Evolutionary conservation across 2,888 invertebrate species (phyloP).

Genomic region (Ptychoptera contaminata): DNA sequence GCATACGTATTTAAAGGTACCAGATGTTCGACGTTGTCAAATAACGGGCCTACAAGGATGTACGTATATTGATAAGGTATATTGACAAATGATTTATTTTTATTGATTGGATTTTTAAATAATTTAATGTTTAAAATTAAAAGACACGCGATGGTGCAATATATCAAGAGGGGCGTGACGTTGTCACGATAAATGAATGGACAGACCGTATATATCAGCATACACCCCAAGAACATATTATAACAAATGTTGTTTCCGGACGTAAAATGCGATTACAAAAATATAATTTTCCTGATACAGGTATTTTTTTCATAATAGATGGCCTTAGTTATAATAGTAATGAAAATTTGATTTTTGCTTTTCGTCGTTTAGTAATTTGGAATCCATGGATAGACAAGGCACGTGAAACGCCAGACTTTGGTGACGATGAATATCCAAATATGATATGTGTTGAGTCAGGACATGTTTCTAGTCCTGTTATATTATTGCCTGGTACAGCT

Average conservation of each 20-base stretch:
- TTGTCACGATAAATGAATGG: constrained; percentile 80
- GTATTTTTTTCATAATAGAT: constrained; percentile 36
- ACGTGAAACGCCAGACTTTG: constrained; percentile 83
- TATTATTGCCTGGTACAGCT: constrained; percentile 76
- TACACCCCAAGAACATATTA: constrained; percentile 82
- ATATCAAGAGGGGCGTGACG: constrained; percentile 81
- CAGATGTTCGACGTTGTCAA: constrained; percentile 81
- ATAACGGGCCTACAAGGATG: constrained; percentile 85
- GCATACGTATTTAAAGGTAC: constrained; percentile 93
- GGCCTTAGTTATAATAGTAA: too few species aligned
- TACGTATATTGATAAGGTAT: constrained; percentile 77
- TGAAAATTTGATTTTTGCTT: too few species aligned
- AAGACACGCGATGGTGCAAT: constrained; percentile 70
- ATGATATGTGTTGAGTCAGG: constrained; percentile 96
- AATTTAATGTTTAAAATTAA: constrained; percentile 1
- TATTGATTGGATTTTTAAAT: neutral
- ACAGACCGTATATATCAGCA: constrained; percentile 89
- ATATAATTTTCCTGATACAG: constrained; percentile 88
- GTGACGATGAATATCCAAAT: constrained; percentile 91
- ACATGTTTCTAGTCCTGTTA: constrained; percentile 73
- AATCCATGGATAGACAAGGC: constrained; percentile 93
- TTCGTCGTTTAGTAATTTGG: constrained; percentile 58
- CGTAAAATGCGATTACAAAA: constrained; percentile 86
- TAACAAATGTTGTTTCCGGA: constrained; percentile 83
- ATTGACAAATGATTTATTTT: constrained; percentile 3